Percentiles rank a stretch among this genome's conserved stretches.
These are phyloP conservation scores for Aurelia aurita complex sp. Pacific DNA, from an alignment of 30 jellyfish, hydroid and myxozoan genomes.

Conservation along the genomic window DNA sequence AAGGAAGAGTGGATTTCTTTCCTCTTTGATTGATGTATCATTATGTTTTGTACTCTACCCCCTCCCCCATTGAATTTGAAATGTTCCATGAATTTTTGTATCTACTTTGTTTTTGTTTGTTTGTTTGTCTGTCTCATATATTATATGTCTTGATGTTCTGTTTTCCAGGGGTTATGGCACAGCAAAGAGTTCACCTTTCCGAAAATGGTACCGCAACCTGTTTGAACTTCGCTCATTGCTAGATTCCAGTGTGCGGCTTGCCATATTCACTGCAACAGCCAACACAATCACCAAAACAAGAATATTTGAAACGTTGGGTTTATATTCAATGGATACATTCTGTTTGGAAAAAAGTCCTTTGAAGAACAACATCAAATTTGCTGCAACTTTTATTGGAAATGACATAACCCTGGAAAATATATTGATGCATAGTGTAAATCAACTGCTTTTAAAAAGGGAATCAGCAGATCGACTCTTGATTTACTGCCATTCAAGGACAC, in stretches of 20 bases:
- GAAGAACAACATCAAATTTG: conserved; percentile 15
- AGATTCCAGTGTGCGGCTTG: conserved; percentile 14
- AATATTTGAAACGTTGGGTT: conserved; percentile 24
- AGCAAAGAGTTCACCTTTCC: conserved; percentile 41
- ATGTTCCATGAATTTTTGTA: no score
- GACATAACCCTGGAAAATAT: conserved; percentile 10
- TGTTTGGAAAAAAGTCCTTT: conserved; percentile 26
- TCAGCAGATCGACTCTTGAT: neutral
- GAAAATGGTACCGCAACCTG: conserved; percentile 23
- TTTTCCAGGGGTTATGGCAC: conserved; percentile 41
- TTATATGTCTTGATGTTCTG: neutral
- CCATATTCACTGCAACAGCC: conserved; percentile 43
- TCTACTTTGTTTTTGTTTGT: neutral
- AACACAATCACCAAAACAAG: conserved; percentile 17
- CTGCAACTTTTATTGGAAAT: conserved; percentile 9
- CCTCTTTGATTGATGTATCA: no score
- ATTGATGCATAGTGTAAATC: neutral
- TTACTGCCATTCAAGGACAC: neutral
- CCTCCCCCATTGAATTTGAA: no score
- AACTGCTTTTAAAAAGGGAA: neutral
- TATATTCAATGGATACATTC: conserved; percentile 8
- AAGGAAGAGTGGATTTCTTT: no score
- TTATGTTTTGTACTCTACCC: no score
- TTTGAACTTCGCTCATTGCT: conserved; percentile 22
- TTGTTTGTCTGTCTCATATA: neutral